Base-by-base conservation (phyloP, 2,888 invertebrate species). In the Nephrotoma guestfalica region DNA sequence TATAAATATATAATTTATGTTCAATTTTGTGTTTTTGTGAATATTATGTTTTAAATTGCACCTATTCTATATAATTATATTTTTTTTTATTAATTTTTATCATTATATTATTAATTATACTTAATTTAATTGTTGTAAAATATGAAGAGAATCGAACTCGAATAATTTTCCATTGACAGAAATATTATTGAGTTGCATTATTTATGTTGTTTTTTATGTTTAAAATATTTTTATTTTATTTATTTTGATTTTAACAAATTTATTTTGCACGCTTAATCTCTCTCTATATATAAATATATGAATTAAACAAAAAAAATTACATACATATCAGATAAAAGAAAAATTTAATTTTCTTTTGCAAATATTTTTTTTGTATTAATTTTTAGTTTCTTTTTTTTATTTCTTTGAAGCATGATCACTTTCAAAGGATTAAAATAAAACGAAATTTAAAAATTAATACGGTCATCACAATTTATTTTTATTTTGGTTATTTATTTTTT, bases 121-220 rank as follows among this genome's bases (percentile, higher is more conserved):
- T 30, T 30, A 84, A 84, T 71, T 57, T 57, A 71, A 71, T 71
- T 71, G 71, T 71, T 71, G 71, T 71, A 71, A 30, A 30, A 83
- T 41, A 84, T 41, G 2, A 84, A 4, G 7, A 41, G n/a, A 71
- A 15, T 1, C 84, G 41, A 84, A 84, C 84, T 84, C 84, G 41
- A 84, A 42, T 84, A 84, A 84, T 84, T 84, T 84, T 84, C 84
- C 41, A 84, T 84, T 84, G 84, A 84, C 84, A 84, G 84, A 84
- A 84, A 84, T n/a, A 41, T 84, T 84, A 84, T 84, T 84, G 84
- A 84, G 84, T 84, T 84, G 84, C 84, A 84, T 84, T 84, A 71
- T 71, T 84, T 84, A 84, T 84, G 41, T 84, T 42, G 42, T 84
- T 84, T 84, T 84, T 84, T 42, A 84, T 6, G 42, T 84, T 84